These are phyloP conservation scores for Eleginops maclovinus DNA, from an alignment of 2,113 vertebrate species.

Conservation along the genomic window DNA sequence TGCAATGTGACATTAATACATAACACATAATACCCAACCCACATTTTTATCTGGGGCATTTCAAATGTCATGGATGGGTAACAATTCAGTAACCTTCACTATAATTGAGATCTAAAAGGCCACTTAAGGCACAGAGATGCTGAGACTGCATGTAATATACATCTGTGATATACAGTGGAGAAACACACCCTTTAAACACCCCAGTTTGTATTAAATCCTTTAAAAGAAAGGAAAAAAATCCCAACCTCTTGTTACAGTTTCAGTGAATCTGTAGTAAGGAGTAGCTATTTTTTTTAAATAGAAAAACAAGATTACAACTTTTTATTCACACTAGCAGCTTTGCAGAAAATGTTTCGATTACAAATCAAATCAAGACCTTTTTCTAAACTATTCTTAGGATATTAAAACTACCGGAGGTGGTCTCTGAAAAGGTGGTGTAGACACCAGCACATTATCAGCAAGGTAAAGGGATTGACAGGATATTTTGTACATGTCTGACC, in stretches of 20 bases:
- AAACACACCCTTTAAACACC: background rate
- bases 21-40: background rate
- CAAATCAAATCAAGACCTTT: background rate
- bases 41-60: background rate
- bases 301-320: background rate
- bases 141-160: background rate
- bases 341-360: background rate
- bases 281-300: background rate
- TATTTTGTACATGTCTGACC: too few relatives aligned
- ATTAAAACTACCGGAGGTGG: too few relatives aligned
- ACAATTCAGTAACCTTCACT: slow-evolving; percentile 1
- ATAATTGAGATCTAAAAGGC: slow-evolving; percentile 33
- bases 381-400: background rate
- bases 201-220: background rate
- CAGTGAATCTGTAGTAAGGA: background rate
- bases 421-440: background rate
- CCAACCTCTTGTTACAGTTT: too few relatives aligned
- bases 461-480: too few relatives aligned
- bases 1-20: slow-evolving; percentile 6
- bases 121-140: slow-evolving; percentile 30
- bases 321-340: background rate
- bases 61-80: background rate
- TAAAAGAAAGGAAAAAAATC: background rate
- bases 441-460: too few relatives aligned
- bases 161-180: background rate